Percentiles rank a stretch among this genome's conserved stretches.
Evolutionary conservation across 2,797 vertebrate genomes (phyloP).

Genomic region (Aplochiton taeniatus): DNA sequence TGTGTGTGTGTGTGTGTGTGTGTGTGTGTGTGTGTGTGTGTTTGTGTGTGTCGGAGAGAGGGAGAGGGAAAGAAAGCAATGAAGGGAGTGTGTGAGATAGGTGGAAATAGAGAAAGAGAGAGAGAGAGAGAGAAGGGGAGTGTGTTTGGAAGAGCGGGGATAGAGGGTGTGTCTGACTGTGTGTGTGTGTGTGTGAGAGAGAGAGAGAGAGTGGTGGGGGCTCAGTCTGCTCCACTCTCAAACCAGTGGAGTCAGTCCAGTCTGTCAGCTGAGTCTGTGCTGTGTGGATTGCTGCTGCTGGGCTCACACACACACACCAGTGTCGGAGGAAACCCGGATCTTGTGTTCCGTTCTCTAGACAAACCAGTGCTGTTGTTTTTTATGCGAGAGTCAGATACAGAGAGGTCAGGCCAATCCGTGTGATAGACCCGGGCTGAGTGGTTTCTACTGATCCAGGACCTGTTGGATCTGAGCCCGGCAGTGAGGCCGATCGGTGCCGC

Average conservation of each 20-base stretch:
- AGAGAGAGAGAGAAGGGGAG: conserved; percentile 10
- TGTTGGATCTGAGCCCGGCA: too few species aligned
- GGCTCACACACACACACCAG: background rate
- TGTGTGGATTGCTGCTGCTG: conserved; percentile 40
- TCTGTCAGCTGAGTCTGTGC: conserved; percentile 18
- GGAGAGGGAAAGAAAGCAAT: conserved; percentile 59
- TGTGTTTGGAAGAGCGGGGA: background rate
- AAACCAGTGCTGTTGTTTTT: too few species aligned
- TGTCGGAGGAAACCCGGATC: too few species aligned
- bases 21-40: conserved; percentile 10
- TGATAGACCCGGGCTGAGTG: too few species aligned
- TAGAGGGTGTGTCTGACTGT: conserved; percentile 2
- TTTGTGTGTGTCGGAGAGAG: conserved; percentile 48
- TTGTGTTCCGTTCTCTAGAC: too few species aligned
- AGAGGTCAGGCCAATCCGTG: too few species aligned
- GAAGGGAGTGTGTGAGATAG: conserved; percentile 57
- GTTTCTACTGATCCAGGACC: too few species aligned
- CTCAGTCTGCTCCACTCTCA: conserved; percentile 56
- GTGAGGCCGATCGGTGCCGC: too few species aligned
- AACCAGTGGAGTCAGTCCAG: conserved; percentile 56
- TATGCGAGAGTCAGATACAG: too few species aligned
- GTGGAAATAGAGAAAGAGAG: conserved; percentile 56
- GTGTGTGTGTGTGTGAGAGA: conserved; percentile 21
- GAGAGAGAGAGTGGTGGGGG: conserved; percentile 31
- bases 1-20: background rate